Percentiles rank a stretch among this genome's conserved stretches.
Evolutionary conservation across 2,888 invertebrate species (phyloP).

Genomic region (Muschampia plurimacula): DNA sequence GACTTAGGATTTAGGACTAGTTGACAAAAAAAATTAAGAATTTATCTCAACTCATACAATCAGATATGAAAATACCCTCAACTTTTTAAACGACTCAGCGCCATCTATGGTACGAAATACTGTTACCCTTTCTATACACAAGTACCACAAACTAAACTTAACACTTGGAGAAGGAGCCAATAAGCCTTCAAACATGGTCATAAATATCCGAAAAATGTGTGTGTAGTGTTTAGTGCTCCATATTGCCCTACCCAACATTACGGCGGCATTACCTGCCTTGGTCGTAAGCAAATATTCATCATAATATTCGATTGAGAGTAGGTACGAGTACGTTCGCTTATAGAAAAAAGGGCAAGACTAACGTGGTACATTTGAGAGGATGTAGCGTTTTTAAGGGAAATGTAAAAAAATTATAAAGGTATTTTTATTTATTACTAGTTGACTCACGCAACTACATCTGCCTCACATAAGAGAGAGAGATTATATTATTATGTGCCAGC

Average conservation of each 20-base stretch:
- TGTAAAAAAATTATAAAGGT: no score
- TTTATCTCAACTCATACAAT: no score
- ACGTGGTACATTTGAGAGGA: background rate
- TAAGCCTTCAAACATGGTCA: conserved; percentile 13
- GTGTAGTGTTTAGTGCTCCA: conserved; percentile 13
- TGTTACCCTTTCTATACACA: no score
- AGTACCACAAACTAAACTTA: background rate
- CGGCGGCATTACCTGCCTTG: conserved; percentile 26
- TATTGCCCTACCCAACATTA: conserved; percentile 22
- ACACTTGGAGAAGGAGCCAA: conserved; percentile 3
- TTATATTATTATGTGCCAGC: no score
- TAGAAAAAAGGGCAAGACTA: conserved; percentile 27
- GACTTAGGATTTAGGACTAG: no score
- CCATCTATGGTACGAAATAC: no score
- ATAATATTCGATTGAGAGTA: conserved; percentile 29
- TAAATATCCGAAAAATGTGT: conserved; percentile 31
- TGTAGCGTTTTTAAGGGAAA: conserved; percentile 3
- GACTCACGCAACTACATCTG: no score
- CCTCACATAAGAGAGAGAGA: no score
- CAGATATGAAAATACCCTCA: no score
- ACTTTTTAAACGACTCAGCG: no score
- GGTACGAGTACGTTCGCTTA: conserved; percentile 22
- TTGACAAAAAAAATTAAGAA: no score
- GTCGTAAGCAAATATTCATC: conserved; percentile 37
- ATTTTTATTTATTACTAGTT: no score